These are phyloP conservation scores for Cerceris ruficornis DNA, from an alignment of 2,888 invertebrate genomes.

Conservation along the genomic window DNA sequence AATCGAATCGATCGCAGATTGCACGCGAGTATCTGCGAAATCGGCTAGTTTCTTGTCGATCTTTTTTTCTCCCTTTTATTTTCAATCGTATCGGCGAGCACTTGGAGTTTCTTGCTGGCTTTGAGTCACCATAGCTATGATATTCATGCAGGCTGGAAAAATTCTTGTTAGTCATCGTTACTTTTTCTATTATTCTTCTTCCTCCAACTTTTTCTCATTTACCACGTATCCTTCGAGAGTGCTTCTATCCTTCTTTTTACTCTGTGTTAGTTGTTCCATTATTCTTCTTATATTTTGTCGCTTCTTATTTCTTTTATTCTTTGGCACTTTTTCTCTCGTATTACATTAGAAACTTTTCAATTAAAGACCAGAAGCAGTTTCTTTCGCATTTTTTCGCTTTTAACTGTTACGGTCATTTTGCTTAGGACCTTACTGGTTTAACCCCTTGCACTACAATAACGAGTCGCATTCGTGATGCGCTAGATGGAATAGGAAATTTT, in stretches of 20 bases:
- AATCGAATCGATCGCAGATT: constrained; percentile 35
- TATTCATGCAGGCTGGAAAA: too few species aligned
- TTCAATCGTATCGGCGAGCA: too few species aligned
- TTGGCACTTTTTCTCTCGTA: not conserved
- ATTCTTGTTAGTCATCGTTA: too few species aligned
- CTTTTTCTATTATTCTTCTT: too few species aligned
- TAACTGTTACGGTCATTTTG: not conserved
- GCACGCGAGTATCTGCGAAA: not conserved
- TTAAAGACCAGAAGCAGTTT: not conserved
- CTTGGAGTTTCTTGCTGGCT: not conserved
- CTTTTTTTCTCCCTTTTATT: not conserved
- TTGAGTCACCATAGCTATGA: not conserved
- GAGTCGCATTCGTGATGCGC: too few species aligned
- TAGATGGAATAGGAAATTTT: too few species aligned
- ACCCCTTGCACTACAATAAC: too few species aligned
- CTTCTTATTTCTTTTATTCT: not conserved
- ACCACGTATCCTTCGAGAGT: too few species aligned
- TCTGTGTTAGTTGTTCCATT: too few species aligned
- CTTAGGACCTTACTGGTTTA: not conserved
- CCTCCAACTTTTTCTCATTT: too few species aligned
- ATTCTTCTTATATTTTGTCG: not conserved
- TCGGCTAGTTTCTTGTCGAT: not conserved
- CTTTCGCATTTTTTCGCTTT: not conserved
- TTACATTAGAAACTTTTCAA: not conserved
- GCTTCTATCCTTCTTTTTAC: too few species aligned